Base-by-base conservation (phyloP, 2,113 vertebrate species). In the Lycaon pictus region DNA sequence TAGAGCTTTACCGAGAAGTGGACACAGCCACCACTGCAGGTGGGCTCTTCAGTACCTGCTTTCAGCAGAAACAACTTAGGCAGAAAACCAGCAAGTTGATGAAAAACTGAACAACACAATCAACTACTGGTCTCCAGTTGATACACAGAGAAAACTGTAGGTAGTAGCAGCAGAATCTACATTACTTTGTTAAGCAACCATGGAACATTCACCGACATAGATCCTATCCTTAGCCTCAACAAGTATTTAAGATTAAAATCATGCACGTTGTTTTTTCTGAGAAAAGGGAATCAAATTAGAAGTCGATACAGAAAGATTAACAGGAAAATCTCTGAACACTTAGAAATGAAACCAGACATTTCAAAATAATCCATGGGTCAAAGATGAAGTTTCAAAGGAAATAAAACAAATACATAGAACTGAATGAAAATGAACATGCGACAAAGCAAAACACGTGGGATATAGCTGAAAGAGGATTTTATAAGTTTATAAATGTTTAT, bases 111-210 rank as follows among this genome's bases (percentile, higher is more conserved):
- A 16, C 3, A 4, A 2, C 32, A 65, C 4, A 12, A 2, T 2
- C 53, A 15, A 3, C 35, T 1, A 8, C 0, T 0, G 23, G 12
- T 7, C 5, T 3, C 29, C 2, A 3, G 51, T 0, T 4, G 51
- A 11, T 1, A 11, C 3, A 7, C 0, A 29, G n/a, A 29, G 71
- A 60, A 63, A 3, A 4, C 19, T 35, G 29, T 5, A 19, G 6
- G 29, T 3, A 15, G 29, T 3, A 15, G 15, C n/a, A n/a, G 82
- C 17, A 11, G 43, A 65, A 15, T 16, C 20, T 5, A 10, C 23
- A 0, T 23, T 8, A 12, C 25, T 71, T 67, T 83, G 32, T 32
- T 35, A 43, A 60, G 65, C n/a, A 12, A 6, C 58, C 25, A 3
- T 1, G 19, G 56, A 6, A 4, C 17, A 9, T 37, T 22, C 25